Evolutionary conservation across 2,113 vertebrate genomes (phyloP).

Genomic region (Chroicocephalus ridibundus): DNA sequence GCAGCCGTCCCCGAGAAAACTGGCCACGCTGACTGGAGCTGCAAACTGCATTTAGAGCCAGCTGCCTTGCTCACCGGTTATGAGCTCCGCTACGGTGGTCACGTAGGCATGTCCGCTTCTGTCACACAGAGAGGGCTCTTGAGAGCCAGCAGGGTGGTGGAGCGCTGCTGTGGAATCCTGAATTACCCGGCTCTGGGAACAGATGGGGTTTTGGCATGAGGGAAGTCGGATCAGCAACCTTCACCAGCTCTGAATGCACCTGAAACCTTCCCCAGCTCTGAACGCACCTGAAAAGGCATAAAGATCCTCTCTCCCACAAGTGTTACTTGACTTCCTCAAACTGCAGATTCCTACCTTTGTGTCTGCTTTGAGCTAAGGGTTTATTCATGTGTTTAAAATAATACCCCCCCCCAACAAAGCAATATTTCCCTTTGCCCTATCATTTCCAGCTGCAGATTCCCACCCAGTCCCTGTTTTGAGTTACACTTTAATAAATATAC

Average conservation of each 20-base stretch:
- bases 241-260: background rate
- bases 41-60: background rate
- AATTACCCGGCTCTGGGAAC: background rate
- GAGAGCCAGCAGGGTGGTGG: background rate
- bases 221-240: background rate
- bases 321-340: background rate
- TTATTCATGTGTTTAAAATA: slow-evolving; percentile 42
- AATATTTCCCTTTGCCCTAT: slow-evolving; percentile 47
- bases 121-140: accelerated
- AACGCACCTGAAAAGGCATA: background rate
- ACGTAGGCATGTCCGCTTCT: accelerated
- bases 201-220: background rate
- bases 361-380: slow-evolving; percentile 9
- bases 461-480: slow-evolving; percentile 61
- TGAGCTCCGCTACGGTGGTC: accelerated
- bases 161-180: background rate
- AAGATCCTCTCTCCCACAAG: background rate
- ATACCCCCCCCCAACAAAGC: background rate
- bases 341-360: background rate
- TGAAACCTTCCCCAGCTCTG: background rate
- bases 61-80: background rate
- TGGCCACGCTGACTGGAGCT: background rate
- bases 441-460: slow-evolving; percentile 65
- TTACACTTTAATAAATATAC: slow-evolving; percentile 71
- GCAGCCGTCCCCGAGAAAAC: background rate